phyloP scores from a whole-genome alignment of 2,888 invertebrate species.

The Pegoplata infirma region DNA sequence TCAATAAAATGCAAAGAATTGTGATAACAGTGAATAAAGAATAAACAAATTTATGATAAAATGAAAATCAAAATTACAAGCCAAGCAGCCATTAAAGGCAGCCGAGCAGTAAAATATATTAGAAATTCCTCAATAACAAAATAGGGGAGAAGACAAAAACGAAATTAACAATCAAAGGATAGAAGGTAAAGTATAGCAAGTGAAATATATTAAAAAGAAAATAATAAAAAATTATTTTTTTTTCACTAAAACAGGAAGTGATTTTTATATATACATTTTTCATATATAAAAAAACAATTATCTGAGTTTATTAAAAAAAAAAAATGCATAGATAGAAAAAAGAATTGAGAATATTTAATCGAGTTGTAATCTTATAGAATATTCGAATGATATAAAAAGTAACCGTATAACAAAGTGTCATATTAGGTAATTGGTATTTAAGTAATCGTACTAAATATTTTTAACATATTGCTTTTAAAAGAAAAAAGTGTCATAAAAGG shows the following conservation, averaged over 20 bases:
- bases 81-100: slow-evolving; percentile 50
- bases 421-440: background rate
- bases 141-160: slow-evolving; percentile 35
- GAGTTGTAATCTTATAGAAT: slow-evolving; percentile 16
- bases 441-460: background rate
- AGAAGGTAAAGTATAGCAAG: slow-evolving; percentile 39
- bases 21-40: slow-evolving; percentile 44
- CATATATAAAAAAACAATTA: background rate
- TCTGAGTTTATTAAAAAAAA: background rate
- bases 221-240: background rate
- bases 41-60: slow-evolving; percentile 19
- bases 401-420: background rate
- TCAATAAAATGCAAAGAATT: slow-evolving; percentile 50
- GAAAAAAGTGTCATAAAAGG: too few relatives aligned
- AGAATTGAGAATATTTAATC: background rate
- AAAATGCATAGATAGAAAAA: slow-evolving; percentile 14
- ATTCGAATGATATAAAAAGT: slow-evolving; percentile 13
- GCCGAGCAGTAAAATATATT: slow-evolving; percentile 39
- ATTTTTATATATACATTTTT: background rate
- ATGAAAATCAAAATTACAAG: slow-evolving; percentile 49
- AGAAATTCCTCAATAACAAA: slow-evolving; percentile 50
- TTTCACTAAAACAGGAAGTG: background rate
- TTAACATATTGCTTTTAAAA: too few relatives aligned
- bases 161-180: slow-evolving; percentile 43
- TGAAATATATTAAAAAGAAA: background rate